These are phyloP conservation scores for Macaria liturata DNA, from an alignment of 2,888 invertebrate genomes.

Conservation along the genomic window DNA sequence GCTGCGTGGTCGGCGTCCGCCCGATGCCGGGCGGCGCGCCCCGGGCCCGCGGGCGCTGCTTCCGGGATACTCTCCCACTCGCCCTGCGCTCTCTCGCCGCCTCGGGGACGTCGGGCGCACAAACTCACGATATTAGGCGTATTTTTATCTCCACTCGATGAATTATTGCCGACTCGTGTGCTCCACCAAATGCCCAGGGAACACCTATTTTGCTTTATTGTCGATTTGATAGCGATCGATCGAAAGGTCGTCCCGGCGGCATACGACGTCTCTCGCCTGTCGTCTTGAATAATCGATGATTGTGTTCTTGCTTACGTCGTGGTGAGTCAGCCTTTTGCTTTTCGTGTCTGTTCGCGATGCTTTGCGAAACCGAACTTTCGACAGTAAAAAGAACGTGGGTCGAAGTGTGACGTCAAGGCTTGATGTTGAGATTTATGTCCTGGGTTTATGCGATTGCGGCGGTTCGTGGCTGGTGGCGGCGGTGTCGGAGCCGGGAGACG, in stretches of 20 bases:
- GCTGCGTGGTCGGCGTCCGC: constrained; percentile 55
- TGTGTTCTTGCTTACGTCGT: constrained; percentile 16
- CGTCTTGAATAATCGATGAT: constrained; percentile 22
- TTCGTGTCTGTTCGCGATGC: constrained; percentile 36
- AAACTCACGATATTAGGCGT: constrained; percentile 12
- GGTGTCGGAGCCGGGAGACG: constrained; percentile 50
- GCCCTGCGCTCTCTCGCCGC: constrained; percentile 47
- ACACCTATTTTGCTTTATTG: not conserved
- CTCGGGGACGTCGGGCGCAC: constrained; percentile 30
- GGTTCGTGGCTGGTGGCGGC: constrained; percentile 34
- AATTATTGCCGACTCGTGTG: constrained; percentile 17
- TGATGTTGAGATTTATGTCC: constrained; percentile 56
- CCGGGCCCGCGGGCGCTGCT: constrained; percentile 49
- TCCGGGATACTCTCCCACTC: constrained; percentile 66
- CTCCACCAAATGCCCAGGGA: constrained; percentile 3
- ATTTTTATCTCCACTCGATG: constrained; percentile 18
- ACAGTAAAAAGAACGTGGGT: constrained; percentile 49
- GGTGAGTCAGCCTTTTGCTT: constrained; percentile 33
- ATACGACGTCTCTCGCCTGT: constrained; percentile 8
- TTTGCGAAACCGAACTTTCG: constrained; percentile 37
- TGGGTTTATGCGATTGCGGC: constrained; percentile 52
- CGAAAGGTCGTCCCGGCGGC: constrained; percentile 13
- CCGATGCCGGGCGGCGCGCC: constrained; percentile 44
- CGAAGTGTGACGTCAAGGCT: constrained; percentile 53
- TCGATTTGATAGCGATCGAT: constrained; percentile 2